phyloP scores from a whole-genome alignment of 2,113 vertebrate genomes.

The Rhodinocichla rosea region DNA sequence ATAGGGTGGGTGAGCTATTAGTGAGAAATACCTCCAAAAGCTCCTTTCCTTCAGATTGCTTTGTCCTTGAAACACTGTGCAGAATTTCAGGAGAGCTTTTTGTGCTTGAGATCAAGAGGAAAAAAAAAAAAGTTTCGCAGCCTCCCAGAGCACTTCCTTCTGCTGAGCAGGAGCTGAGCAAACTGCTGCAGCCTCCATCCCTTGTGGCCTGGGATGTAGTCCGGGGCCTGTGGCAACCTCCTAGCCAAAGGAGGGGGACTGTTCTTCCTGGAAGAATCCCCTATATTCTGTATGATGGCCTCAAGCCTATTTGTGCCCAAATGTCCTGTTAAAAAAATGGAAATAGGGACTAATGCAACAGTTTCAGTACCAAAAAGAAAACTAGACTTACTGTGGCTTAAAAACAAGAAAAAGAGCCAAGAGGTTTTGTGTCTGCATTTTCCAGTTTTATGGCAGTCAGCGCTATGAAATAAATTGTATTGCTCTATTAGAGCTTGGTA shows the following conservation, averaged over 20 bases:
- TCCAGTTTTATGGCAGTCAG: background rate
- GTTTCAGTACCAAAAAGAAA: background rate
- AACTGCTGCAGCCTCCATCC: background rate
- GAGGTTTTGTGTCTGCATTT: background rate
- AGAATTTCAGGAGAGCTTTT: background rate
- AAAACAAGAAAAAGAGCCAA: background rate
- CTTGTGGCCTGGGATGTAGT: fast-evolving
- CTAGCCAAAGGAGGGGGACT: background rate
- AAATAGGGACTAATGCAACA: background rate
- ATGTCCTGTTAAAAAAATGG: background rate
- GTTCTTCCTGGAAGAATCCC: background rate
- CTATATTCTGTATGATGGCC: background rate
- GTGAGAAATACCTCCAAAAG: background rate
- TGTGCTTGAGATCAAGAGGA: background rate
- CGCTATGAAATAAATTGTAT: background rate
- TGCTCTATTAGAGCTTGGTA: background rate
- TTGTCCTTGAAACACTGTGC: background rate
- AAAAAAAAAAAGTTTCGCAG: background rate
- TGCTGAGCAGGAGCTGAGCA: background rate
- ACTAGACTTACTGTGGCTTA: background rate
- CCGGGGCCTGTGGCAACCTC: background rate
- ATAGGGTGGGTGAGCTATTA: background rate
- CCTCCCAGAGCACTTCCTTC: background rate
- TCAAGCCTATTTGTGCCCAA: background rate
- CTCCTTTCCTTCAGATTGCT: background rate